These are phyloP conservation scores for Piaya cayana DNA, from an alignment of 2,113 vertebrate genomes.

Conservation along the genomic window DNA sequence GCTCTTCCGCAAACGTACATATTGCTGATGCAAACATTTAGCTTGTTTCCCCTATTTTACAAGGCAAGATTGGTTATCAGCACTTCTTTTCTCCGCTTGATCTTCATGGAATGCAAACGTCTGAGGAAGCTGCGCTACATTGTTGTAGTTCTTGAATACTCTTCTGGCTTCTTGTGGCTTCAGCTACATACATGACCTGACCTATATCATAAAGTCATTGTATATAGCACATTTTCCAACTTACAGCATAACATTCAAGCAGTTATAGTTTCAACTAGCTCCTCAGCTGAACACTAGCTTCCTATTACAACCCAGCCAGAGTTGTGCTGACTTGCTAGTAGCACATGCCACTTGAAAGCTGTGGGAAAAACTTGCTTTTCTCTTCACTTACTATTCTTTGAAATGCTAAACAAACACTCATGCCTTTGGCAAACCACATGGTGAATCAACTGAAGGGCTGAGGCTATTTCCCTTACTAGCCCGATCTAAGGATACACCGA, in stretches of 20 bases:
- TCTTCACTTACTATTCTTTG: not conserved
- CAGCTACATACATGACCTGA: not conserved
- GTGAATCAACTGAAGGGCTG: not conserved
- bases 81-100: not conserved
- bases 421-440: not conserved
- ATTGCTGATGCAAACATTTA: not conserved
- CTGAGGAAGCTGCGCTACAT: not conserved
- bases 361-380: not conserved
- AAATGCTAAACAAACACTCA: not conserved
- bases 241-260: not conserved
- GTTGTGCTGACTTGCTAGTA: not conserved
- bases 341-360: not conserved
- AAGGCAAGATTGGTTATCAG: not conserved
- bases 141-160: not conserved
- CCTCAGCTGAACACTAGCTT: not conserved
- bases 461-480: not conserved
- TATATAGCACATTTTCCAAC: not conserved
- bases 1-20: not conserved
- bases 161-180: not conserved
- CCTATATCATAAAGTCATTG: not conserved
- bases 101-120: not conserved
- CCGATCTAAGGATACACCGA: not conserved
- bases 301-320: not conserved
- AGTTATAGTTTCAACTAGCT: not conserved
- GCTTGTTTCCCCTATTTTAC: not conserved